Evolutionary conservation across 2,113 vertebrate genomes (phyloP), one percentile per base, ranked within the genome.

Genomic region (Rhombomys opimus): DNA sequence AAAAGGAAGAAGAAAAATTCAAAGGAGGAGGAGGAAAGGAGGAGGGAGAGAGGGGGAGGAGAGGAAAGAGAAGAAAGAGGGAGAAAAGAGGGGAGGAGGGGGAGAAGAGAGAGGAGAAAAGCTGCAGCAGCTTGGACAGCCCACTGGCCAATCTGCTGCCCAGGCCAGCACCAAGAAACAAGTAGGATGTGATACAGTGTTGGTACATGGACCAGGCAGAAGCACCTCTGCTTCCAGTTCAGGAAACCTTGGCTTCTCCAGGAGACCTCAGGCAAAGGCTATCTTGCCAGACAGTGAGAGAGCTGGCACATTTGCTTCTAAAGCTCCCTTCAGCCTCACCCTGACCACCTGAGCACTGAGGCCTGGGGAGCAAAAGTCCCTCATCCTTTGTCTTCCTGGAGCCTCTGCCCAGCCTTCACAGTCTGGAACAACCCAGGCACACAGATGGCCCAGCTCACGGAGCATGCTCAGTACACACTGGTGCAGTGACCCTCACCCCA

Each of bases 341-440:
- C 6, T 10, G n/a, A 41, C n/a, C 38, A 41, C 38, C 35, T 20
- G 59, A 61, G 67, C 41, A 57, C 80, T 2, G 7, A 15, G 54
- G 9, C 8, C 0, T 5, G 18, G 25, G 0, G 3, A 35, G 52
- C 9, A 35, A 12, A 7, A 4, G 1, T 67, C 52, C 8, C n/a
- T 20, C 3, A 0, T 35, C 63, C 30, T 25, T 32, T 25, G 67
- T 50, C 30, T 30, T 10, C 41, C 76, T 11, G 32, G 41, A n/a
- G 57, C 25, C 57, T 85, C 41, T 46, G 11, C 35, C 3, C 3
- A 70, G 9, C 12, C 41, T 50, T 77, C 94, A 73, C 35, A 59
- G 67, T 17, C 23, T 14, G 7, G 14, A 57, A 73, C 52, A 88
- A 41, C 3, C 46, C 57, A 46, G 27, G 59, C 46, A 22, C 38